phyloP scores from a whole-genome alignment of 2,797 vertebrate species.

The Chiloscyllium punctatum region DNA sequence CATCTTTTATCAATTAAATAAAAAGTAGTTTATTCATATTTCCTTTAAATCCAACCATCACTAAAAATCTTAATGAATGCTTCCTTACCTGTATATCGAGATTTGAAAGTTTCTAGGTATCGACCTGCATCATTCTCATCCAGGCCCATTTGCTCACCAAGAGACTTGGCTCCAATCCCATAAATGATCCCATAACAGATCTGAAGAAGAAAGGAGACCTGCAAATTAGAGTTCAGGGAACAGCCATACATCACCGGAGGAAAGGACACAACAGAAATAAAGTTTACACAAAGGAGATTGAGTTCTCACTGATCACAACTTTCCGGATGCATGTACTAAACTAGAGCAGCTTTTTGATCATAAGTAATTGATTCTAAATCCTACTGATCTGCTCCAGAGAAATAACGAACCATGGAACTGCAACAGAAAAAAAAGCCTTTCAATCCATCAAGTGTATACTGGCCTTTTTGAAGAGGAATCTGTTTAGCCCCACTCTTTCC shows the following conservation, averaged over 20 bases:
- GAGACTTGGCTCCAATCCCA: conserved; percentile 89
- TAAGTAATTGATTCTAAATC: background rate
- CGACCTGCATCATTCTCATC: conserved; percentile 79
- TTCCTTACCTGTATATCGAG: conserved; percentile 79
- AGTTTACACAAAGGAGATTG: background rate
- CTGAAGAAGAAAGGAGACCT: conserved; percentile 53
- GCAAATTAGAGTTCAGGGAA: background rate
- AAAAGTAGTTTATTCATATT: background rate
- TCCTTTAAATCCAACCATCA: too few species aligned
- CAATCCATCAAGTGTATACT: too few species aligned
- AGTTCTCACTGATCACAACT: background rate
- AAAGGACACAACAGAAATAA: background rate
- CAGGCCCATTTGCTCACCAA: conserved; percentile 93
- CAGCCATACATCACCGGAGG: background rate
- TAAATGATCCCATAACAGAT: conserved; percentile 98
- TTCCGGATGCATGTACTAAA: background rate
- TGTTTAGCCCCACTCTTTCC: background rate
- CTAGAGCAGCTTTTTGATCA: background rate
- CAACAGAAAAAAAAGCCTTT: background rate
- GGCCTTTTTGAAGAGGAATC: background rate
- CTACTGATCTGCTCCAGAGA: background rate
- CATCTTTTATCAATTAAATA: background rate
- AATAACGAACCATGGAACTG: background rate
- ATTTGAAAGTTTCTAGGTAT: conserved; percentile 93
- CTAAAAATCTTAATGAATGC: too few species aligned